These are phyloP conservation scores for Caenorhabditis zanzibari DNA, from an alignment of 2,888 invertebrate species.

Conservation along the genomic window DNA sequence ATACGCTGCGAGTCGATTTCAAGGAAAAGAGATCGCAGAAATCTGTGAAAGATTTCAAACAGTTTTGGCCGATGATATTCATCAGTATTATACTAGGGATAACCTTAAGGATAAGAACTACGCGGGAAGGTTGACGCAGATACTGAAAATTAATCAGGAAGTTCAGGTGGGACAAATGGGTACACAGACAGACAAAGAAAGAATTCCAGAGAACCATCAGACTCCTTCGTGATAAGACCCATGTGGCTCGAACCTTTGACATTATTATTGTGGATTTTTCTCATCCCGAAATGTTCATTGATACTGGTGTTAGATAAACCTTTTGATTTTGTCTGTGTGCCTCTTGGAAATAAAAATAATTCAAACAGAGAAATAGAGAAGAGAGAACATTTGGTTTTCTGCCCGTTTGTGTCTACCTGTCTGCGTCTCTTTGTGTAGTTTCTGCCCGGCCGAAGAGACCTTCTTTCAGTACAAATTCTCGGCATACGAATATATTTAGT, in stretches of 20 bases:
- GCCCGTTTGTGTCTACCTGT: constrained; percentile 1
- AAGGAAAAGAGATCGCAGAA: constrained; percentile 17
- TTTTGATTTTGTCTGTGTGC: no score
- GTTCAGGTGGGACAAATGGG: constrained; percentile 57
- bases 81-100: constrained; percentile 44
- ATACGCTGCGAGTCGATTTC: constrained; percentile 40
- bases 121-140: constrained; percentile 57
- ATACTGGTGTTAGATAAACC: constrained; percentile 18
- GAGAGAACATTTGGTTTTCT: constrained; percentile 6
- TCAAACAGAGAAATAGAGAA: no score
- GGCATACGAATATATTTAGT: no score
- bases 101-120: constrained; percentile 46
- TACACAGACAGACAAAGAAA: not conserved
- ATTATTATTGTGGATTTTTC: constrained; percentile 63
- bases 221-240: constrained; percentile 47
- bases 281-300: constrained; percentile 51
- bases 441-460: constrained; percentile 2
- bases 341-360: no score
- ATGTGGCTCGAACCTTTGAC: constrained; percentile 66
- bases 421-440: not conserved
- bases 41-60: constrained; percentile 41
- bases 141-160: constrained; percentile 62
- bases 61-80: constrained; percentile 55
- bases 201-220: constrained; percentile 55
- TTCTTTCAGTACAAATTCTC: no score